Evolutionary conservation across 35 echinoderm and acorn worm species (phyloP).

Genomic region (Anneissia japonica): DNA sequence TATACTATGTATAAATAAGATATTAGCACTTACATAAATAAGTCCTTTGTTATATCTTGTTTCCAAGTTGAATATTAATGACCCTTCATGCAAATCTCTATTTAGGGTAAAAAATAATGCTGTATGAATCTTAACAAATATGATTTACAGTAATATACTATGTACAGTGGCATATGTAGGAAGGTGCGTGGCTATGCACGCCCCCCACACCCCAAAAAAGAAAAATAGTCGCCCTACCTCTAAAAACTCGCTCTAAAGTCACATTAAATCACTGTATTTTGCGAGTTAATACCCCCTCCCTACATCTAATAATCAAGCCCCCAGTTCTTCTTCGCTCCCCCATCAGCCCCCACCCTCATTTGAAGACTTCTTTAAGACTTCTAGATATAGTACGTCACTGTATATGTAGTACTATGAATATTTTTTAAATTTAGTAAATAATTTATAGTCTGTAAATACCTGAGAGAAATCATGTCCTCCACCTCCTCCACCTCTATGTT

Average conservation of each 20-base stretch:
- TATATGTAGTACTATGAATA: background rate
- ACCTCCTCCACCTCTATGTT: constrained; percentile 48
- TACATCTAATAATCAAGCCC: too few species aligned
- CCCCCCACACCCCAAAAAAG: background rate
- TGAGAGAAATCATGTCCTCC: constrained; percentile 74
- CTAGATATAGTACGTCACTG: background rate
- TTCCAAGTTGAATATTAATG: constrained; percentile 73
- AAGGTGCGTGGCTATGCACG: background rate
- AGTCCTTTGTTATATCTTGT: constrained; percentile 78
- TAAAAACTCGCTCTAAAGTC: background rate
- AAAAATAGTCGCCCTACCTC: background rate
- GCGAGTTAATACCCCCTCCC: background rate
- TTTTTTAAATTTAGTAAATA: background rate
- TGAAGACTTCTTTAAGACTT: background rate
- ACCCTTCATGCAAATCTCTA: constrained; percentile 98
- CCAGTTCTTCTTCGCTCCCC: too few species aligned
- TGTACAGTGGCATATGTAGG: background rate
- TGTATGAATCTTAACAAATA: background rate
- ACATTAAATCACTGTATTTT: background rate
- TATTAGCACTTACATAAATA: constrained; percentile 79
- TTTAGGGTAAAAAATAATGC: constrained; percentile 16
- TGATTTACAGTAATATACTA: background rate
- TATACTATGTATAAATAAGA: background rate
- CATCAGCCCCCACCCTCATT: background rate
- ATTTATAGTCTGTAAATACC: constrained; percentile 19